Conservation (phyloP, 2,113 vertebrate genomes). For the Micronycteris hirsuta region DNA sequence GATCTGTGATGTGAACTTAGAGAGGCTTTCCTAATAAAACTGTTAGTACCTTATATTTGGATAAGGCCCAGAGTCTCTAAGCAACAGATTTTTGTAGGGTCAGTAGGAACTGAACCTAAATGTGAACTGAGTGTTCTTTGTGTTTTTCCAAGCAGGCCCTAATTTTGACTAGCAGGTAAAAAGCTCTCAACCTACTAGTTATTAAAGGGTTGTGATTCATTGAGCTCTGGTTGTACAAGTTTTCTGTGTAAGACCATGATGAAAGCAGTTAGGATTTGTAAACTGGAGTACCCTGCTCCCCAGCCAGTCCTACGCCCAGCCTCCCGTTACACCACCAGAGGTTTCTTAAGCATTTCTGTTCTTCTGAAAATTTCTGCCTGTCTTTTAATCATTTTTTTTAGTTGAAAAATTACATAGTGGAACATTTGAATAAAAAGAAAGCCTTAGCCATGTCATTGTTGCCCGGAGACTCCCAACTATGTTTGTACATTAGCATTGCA, state of each 20-base stretch:
- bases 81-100: not conserved
- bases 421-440: not conserved
- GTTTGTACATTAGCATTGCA: not conserved
- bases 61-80: not conserved
- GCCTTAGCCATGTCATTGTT: not conserved
- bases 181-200: not conserved
- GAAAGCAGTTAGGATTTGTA: not conserved
- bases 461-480: not conserved
- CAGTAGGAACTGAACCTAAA: not conserved
- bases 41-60: not conserved
- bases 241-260: not conserved
- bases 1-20: not conserved
- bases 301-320: not conserved
- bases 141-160: not conserved
- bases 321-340: not conserved
- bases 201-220: not conserved
- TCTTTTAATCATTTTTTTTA: not conserved
- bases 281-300: not conserved
- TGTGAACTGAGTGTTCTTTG: not conserved
- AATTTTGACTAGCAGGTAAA: conserved; percentile 18
- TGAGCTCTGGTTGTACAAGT: not conserved
- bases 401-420: not conserved
- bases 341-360: not conserved
- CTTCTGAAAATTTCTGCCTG: not conserved
- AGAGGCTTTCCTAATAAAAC: not conserved